These are phyloP conservation scores for Cyanoderma ruficeps DNA, from an alignment of 2,113 vertebrate genomes.

Conservation along the genomic window DNA sequence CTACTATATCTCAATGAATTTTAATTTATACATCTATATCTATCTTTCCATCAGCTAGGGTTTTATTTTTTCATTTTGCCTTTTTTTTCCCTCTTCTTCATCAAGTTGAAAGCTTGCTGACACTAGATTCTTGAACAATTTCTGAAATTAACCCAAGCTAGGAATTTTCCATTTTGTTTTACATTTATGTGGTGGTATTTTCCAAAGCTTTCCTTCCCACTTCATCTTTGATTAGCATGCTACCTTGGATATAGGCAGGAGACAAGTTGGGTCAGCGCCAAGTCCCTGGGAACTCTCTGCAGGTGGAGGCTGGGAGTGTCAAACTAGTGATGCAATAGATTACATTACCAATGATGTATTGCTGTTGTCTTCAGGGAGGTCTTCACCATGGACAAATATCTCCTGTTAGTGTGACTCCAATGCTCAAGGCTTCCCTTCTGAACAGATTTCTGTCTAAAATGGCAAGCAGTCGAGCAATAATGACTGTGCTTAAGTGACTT, in stretches of 20 bases:
- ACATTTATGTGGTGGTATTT: not conserved
- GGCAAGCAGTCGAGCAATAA: not conserved
- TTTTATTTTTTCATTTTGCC: not conserved
- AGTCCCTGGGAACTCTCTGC: not conserved
- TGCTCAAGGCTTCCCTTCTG: not conserved
- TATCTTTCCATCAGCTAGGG: not conserved
- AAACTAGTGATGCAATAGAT: not conserved
- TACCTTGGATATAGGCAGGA: not conserved
- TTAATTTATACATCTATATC: not conserved
- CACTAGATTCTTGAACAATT: not conserved
- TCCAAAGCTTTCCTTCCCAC: not conserved
- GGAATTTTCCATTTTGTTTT: not conserved
- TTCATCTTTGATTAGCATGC: not conserved
- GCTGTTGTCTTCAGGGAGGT: not conserved
- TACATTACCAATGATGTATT: not conserved
- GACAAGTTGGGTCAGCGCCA: rapidly evolving
- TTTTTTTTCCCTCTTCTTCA: not conserved
- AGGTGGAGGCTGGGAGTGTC: not conserved
- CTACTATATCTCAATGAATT: not conserved
- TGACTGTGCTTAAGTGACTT: not conserved
- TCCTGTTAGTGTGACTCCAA: not conserved
- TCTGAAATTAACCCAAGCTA: not conserved
- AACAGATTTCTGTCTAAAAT: not conserved
- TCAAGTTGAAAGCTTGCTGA: not conserved
- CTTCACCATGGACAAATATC: not conserved